Evolutionary conservation across 2,888 invertebrate species (phyloP), one percentile per base, ranked within the genome.

Genomic region (Ochropleura leucogaster): DNA sequence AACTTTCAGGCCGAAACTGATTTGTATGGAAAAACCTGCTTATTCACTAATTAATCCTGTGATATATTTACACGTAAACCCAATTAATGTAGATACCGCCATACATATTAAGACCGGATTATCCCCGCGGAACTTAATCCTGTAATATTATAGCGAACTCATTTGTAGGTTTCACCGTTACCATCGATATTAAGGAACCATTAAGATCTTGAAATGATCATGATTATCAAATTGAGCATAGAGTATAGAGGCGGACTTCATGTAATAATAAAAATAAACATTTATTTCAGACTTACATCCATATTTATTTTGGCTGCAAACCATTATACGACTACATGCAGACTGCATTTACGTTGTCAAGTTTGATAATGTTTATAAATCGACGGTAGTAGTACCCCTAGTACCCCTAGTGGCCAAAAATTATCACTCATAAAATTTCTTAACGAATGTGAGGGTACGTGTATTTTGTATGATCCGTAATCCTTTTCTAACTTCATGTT

Each of bases 31-130:
- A 72, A n/a, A 46, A 30, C 30, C 30, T 60, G 44, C n/a, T 73
- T 44, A 40, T 59, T 59, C 30, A 60, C 14, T 76, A 60, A 42
- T 20, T 46, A 62, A 62, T 42, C 62, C 44, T 5, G 14, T 18
- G 8, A 60, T 76, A 51, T 46, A 53, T 53, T 77, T 16, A 14
- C 18, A 14, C 20, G 30, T 47, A 60, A 60, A 53, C 42, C 60
- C 7, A 30, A 47, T 68, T 60, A 62, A 77, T 68, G n/a, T 47
- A 30, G 30, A 30, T 30, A 62, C 68, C 46, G 53, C 51, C 59
- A 76, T 68, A 68, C 30, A 30, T 76, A 47, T 30, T 66, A 68
- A 60, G 74, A 40, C 18, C 12, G 40, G 68, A 77, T 47, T 68
- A 75, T 47, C 5, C 20, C 53, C 20, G 20, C 60, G 42, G 9